Conservation (phyloP, 1,140 invertebrate genomes). For the Dendrolimus kikuchii region DNA sequence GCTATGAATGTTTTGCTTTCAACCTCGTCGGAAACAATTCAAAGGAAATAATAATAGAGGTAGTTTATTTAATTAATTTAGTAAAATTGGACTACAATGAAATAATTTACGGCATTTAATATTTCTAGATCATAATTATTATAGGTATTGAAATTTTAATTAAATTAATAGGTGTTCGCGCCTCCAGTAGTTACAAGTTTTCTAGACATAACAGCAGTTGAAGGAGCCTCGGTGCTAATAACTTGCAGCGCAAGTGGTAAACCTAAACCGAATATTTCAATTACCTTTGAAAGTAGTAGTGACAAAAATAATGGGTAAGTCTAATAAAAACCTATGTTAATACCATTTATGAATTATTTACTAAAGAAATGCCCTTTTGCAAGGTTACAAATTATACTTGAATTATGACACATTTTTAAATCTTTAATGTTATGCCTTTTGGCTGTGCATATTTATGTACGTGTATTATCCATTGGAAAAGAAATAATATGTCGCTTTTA, state of each 20-base stretch:
- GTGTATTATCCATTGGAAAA: too few species aligned
- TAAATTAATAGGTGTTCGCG: constrained; percentile 35
- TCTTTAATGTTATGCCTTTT: too few species aligned
- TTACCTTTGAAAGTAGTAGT: constrained; percentile 27
- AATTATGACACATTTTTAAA: too few species aligned
- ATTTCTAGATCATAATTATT: too few species aligned
- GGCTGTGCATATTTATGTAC: too few species aligned
- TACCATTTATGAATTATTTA: too few species aligned
- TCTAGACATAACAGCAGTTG: constrained; percentile 28
- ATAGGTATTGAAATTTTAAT: constrained; percentile 4
- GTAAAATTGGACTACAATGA: too few species aligned
- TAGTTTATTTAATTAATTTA: constrained; percentile 12
- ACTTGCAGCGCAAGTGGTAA: constrained; percentile 33
- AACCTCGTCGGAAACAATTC: constrained; percentile 33
- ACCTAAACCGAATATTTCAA: constrained; percentile 33
- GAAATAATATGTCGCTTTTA: too few species aligned
- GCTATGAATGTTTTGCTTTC: constrained; percentile 41
- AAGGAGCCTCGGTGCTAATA: constrained; percentile 30
- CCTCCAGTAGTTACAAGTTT: constrained; percentile 41
- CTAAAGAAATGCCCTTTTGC: too few species aligned
- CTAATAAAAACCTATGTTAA: neutral
- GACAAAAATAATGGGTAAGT: constrained; percentile 25
- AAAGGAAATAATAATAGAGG: constrained; percentile 25
- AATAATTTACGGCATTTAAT: too few species aligned
- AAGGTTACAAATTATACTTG: too few species aligned